Base-by-base conservation (phyloP, 1,140 invertebrate genomes). In the Bombus picipes region DNA sequence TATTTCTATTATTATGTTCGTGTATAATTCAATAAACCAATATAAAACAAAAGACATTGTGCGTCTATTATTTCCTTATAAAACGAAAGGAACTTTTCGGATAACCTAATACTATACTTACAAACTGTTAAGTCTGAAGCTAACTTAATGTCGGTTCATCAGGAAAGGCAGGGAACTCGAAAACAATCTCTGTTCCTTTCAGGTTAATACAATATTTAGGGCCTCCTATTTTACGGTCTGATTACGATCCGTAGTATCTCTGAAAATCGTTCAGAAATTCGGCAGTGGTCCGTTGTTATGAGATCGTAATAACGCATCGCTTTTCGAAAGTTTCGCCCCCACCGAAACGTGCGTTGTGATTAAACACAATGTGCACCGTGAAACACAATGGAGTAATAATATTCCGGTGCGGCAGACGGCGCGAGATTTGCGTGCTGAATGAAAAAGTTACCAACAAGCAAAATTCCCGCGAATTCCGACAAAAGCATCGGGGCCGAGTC, bases 381-480 rank as follows among this genome's bases (percentile, higher is more conserved):
- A 47, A 80, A 85, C 62, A 85, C 77, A 85, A 85, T 85, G 77
- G 83, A 83, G 81, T 87, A 89, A 89, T 88, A 83, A 89, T 89
- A 89, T 74, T 66, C 76, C 47, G 71, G 84, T 8, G 62, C 28
- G 47, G 65, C 39, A 65, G 72, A 71, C 82, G 83, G 83, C 87
- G 83, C 88, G 83, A 85, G 77, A 89, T 89, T 90, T 65, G 89
- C 83, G 81, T 81, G 71, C 70, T 82, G 78, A 85, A 86, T 84
- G 81, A 90, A 89, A 89, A 89, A 90, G 89, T 89, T 89, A 84
- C 78, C 77, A 81, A 90, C 88, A 82, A 81, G 77, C 81, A 80
- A 85, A 90, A 85, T 87, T 89, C 73, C 85, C 88, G 77, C 74
- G 83, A 88, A 86, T 75, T 83, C 75, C 87, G 85, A 89, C 88